phyloP scores from a whole-genome alignment of 2,113 vertebrate genomes.

The Podilymbus podiceps region DNA sequence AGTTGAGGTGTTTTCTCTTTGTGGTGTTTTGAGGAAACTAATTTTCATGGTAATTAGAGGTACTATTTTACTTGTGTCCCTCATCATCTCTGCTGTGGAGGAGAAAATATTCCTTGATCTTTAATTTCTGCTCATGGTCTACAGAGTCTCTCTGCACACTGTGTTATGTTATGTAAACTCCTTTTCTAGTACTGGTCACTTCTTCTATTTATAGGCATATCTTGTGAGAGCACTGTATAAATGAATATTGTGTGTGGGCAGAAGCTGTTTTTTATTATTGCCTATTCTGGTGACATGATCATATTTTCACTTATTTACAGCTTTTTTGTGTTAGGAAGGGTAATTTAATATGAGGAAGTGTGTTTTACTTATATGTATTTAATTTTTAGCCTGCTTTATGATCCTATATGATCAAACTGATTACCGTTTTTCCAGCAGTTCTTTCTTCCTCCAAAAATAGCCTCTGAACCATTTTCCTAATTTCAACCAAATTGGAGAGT shows the following conservation, averaged over 20 bases:
- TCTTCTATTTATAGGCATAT: background rate
- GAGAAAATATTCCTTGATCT: background rate
- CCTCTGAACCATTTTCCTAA: background rate
- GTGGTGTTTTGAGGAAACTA: background rate
- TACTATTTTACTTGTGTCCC: background rate
- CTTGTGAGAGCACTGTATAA: background rate
- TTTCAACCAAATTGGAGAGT: background rate
- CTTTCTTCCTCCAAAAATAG: background rate
- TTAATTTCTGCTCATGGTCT: background rate
- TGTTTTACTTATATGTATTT: background rate
- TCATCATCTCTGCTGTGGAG: background rate
- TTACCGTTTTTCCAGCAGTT: background rate
- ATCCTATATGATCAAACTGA: background rate
- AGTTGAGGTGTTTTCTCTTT: background rate
- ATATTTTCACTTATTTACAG: background rate
- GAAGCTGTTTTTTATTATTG: background rate
- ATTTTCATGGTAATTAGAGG: background rate
- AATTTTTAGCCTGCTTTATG: background rate
- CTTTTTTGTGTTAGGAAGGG: background rate
- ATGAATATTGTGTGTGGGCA: background rate
- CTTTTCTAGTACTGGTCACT: background rate
- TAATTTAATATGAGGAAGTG: background rate
- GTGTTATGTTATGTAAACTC: background rate
- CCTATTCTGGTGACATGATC: background rate
- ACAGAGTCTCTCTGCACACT: background rate